A percentile compares a stretch with the other conserved stretches of the same genome.
Conservation (phyloP, 2,113 vertebrate species). For the Brachyhypopomus occidentalis region DNA sequence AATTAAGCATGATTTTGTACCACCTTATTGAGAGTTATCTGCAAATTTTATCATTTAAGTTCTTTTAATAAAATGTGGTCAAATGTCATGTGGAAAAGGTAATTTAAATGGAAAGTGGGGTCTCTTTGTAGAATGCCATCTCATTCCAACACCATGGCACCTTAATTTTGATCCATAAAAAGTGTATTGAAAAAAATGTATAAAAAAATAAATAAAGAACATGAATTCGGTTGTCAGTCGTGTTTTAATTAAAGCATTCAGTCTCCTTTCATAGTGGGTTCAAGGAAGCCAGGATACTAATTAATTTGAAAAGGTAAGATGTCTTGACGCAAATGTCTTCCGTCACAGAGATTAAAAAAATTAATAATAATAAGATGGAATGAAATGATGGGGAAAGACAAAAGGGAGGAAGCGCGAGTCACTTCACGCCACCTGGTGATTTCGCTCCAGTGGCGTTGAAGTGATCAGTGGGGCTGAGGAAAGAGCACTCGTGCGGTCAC, state of each 20-base stretch:
- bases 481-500: conserved; percentile 41
- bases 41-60: conserved; percentile 43
- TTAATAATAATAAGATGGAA: background rate
- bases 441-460: conserved; percentile 30
- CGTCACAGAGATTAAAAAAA: conserved; percentile 31
- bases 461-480: conserved; percentile 42
- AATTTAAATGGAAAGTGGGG: conserved; percentile 39
- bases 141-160: conserved; percentile 20
- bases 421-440: conserved; percentile 39
- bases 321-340: conserved; percentile 47
- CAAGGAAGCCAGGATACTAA: conserved; percentile 51
- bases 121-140: conserved; percentile 39
- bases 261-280: conserved; percentile 32
- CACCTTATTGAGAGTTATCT: conserved; percentile 42
- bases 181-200: background rate
- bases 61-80: conserved; percentile 49
- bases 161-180: conserved; percentile 29
- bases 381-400: background rate
- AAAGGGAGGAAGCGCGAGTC: conserved; percentile 26
- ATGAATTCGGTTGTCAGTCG: conserved; percentile 46
- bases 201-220: conserved; percentile 2
- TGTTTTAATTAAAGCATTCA: conserved; percentile 53
- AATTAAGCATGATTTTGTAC: conserved; percentile 37
- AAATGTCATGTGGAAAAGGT: conserved; percentile 32
- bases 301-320: conserved; percentile 54